Conservation (phyloP, 2,888 invertebrate species). For the Timandra comae region DNA sequence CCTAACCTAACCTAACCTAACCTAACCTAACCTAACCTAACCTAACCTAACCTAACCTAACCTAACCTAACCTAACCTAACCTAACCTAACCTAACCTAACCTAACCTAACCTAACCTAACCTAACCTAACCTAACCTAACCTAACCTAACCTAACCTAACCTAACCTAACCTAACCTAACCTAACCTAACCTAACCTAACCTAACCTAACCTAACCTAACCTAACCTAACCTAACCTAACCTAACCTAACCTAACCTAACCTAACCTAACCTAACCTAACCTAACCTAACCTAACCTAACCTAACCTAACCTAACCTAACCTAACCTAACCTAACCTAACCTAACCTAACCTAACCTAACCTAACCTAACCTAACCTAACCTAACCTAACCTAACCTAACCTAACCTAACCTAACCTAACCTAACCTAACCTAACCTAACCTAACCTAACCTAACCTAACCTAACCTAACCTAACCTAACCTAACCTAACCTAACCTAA, state of each 20-base stretch:
- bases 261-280: constrained; percentile 13
- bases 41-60: constrained; percentile 1
- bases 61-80: constrained; percentile 1
- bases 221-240: constrained; percentile 12
- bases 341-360: constrained; percentile 16
- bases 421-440: constrained; percentile 17
- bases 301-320: constrained; percentile 14
- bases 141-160: constrained; percentile 7
- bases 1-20: constrained; percentile 2
- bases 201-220: constrained; percentile 11
- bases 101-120: constrained; percentile 1
- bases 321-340: constrained; percentile 15
- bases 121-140: constrained; percentile 3
- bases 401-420: constrained; percentile 16
- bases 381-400: constrained; percentile 14
- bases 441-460: constrained; percentile 17
- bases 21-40: constrained; percentile 4
- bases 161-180: constrained; percentile 9
- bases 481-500: constrained; percentile 14
- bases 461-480: constrained; percentile 11
- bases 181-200: constrained; percentile 10
- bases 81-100: constrained; percentile 1
- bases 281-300: constrained; percentile 15
- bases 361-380: constrained; percentile 16
- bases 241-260: constrained; percentile 10